Percentiles rank a stretch among this genome's conserved stretches.
Evolutionary conservation across 2,113 vertebrate genomes (phyloP).

Genomic region (Xiphophorus couchianus): DNA sequence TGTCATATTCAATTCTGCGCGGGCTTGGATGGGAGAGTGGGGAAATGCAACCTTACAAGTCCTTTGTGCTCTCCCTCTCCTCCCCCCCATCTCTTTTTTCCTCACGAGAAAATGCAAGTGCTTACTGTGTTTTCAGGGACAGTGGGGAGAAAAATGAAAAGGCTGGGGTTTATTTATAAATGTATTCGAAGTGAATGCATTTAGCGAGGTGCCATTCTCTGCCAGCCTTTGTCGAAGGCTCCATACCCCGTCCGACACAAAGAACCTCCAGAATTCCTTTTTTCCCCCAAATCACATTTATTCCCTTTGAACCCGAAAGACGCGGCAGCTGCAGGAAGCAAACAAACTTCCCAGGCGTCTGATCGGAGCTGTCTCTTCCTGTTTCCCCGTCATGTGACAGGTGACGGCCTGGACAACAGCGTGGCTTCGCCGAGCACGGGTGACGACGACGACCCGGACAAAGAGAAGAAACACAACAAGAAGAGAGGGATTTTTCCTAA

Average conservation of each 20-base stretch:
- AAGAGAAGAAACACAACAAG: slow-evolving; percentile 99
- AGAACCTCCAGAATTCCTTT: slow-evolving; percentile 69
- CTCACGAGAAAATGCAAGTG: slow-evolving; percentile 47
- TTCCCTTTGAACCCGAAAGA: slow-evolving; percentile 67
- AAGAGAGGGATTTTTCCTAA: slow-evolving; percentile 99
- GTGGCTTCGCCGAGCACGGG: slow-evolving; percentile 99
- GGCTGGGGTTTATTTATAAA: slow-evolving; percentile 80
- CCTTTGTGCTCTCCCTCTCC: slow-evolving; percentile 72
- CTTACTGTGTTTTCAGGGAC: slow-evolving; percentile 67
- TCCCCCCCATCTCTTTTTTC: slow-evolving; percentile 29
- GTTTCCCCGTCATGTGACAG: slow-evolving; percentile 89
- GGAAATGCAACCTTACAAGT: slow-evolving; percentile 82
- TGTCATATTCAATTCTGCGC: slow-evolving; percentile 81
- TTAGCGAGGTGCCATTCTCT: slow-evolving; percentile 75
- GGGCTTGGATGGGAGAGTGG: slow-evolving; percentile 77
- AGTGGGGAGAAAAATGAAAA: slow-evolving; percentile 64
- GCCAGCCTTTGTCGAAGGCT: slow-evolving; percentile 71
- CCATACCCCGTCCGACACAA: slow-evolving; percentile 65
- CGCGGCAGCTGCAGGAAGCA: slow-evolving; percentile 61
- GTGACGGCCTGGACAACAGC: slow-evolving; percentile 99
- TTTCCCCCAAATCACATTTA: slow-evolving; percentile 65
- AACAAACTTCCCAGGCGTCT: slow-evolving; percentile 56
- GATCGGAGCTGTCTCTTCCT: slow-evolving; percentile 55
- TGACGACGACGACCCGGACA: slow-evolving; percentile 99
- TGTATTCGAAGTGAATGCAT: slow-evolving; percentile 82